Percentiles rank a stretch among this genome's conserved stretches.
phyloP scores from a whole-genome alignment of 2,113 vertebrate species.

The Platichthys flesus region DNA sequence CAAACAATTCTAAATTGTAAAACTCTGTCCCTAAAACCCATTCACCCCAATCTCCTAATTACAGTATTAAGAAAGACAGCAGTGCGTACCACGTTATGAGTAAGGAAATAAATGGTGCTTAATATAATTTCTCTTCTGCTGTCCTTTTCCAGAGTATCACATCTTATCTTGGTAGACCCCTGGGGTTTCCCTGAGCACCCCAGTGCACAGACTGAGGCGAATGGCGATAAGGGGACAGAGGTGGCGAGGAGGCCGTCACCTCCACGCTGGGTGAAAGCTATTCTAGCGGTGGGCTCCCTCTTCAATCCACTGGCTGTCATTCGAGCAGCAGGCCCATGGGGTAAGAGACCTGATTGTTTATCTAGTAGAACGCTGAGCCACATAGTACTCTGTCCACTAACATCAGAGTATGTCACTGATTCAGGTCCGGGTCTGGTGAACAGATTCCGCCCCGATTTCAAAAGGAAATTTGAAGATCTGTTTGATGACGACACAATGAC shows the following conservation, averaged over 20 bases:
- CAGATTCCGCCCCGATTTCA: conserved; percentile 91
- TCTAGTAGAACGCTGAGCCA: background rate
- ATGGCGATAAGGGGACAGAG: conserved; percentile 40
- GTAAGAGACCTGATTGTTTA: conserved; percentile 62
- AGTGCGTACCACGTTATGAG: background rate
- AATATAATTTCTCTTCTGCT: background rate
- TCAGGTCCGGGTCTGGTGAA: conserved; percentile 90
- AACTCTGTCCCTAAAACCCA: too few relatives aligned
- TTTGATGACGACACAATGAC: conserved; percentile 93
- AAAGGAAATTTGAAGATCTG: conserved; percentile 89
- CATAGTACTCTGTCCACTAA: background rate
- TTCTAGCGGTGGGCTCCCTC: conserved; percentile 82
- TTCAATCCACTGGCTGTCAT: conserved; percentile 94
- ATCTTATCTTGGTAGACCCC: conserved; percentile 91
- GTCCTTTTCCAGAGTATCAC: conserved; percentile 84
- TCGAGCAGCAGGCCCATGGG: conserved; percentile 91
- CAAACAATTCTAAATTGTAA: too few relatives aligned
- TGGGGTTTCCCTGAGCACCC: conserved; percentile 90
- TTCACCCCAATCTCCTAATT: too few relatives aligned
- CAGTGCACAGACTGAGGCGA: conserved; percentile 69
- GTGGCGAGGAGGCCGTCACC: conserved; percentile 60
- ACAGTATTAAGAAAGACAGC: too few relatives aligned
- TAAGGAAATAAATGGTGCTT: background rate
- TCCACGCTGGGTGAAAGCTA: conserved; percentile 87
- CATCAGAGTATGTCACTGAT: background rate